Conservation (phyloP, 2,113 vertebrate species). For the Crotalus helleri region DNA sequence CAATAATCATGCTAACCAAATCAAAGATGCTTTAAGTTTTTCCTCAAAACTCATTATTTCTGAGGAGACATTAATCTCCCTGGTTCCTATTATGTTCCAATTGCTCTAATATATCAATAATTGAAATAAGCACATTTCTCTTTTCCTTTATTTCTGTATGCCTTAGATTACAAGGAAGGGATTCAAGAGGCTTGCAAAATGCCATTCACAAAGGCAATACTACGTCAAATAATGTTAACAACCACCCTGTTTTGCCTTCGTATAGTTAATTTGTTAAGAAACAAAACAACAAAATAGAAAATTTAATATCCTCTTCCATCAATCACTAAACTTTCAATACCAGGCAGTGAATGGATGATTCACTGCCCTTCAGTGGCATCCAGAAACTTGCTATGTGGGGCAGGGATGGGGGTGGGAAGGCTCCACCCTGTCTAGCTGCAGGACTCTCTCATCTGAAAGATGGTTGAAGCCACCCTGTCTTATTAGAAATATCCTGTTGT, state of each 20-base stretch:
- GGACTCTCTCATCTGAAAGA: background rate
- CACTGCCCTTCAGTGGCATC: background rate
- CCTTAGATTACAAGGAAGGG: background rate
- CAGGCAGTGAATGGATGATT: background rate
- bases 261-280: background rate
- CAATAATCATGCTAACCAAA: background rate
- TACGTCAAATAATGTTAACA: background rate
- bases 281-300: background rate
- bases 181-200: background rate
- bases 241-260: background rate
- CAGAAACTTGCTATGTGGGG: background rate
- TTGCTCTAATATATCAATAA: background rate
- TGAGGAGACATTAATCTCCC: background rate
- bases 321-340: background rate
- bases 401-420: too few relatives aligned
- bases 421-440: background rate
- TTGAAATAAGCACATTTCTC: background rate
- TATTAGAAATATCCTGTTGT: background rate
- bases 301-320: background rate
- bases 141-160: background rate
- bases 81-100: background rate
- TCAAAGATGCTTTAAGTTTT: background rate
- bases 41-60: background rate
- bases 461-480: background rate
- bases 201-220: background rate